Evolutionary conservation across 2,888 invertebrate genomes (phyloP).

Genomic region (Caenorhabditis japonica): DNA sequence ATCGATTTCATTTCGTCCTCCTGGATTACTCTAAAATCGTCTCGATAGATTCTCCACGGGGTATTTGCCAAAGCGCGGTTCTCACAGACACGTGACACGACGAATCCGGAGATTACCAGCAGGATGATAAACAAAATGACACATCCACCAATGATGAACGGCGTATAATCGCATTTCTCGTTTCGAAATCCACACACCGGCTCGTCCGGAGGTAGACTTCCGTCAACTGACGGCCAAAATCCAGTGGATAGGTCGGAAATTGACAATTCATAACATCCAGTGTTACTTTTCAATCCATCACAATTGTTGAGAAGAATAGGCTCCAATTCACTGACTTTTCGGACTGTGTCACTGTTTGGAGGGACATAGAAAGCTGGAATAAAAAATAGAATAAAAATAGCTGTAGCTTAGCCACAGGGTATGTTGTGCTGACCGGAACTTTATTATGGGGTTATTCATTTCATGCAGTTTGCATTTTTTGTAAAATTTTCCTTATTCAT

Average conservation of each 20-base stretch:
- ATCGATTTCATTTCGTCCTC: slow-evolving; percentile 76
- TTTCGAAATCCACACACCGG: slow-evolving; percentile 73
- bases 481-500: too few relatives aligned
- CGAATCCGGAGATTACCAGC: slow-evolving; percentile 54
- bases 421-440: too few relatives aligned
- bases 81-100: slow-evolving; percentile 68
- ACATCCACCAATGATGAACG: slow-evolving; percentile 56
- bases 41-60: slow-evolving; percentile 73
- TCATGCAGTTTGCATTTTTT: too few relatives aligned
- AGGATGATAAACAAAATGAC: slow-evolving; percentile 48
- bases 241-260: slow-evolving; percentile 71
- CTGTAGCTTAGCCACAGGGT: too few relatives aligned
- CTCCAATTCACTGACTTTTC: slow-evolving; percentile 74
- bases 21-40: slow-evolving; percentile 73
- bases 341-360: slow-evolving; percentile 73
- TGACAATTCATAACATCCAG: slow-evolving; percentile 71
- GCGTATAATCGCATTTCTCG: slow-evolving; percentile 68
- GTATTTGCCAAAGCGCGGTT: slow-evolving; percentile 70
- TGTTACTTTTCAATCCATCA: slow-evolving; percentile 69
- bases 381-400: too few relatives aligned
- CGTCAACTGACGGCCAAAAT: slow-evolving; percentile 75
- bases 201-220: slow-evolving; percentile 68
- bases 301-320: slow-evolving; percentile 68
- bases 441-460: too few relatives aligned
- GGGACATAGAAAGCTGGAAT: slow-evolving; percentile 71